phyloP scores from a whole-genome alignment of 2,113 vertebrate species.

The Bubo bubo region DNA sequence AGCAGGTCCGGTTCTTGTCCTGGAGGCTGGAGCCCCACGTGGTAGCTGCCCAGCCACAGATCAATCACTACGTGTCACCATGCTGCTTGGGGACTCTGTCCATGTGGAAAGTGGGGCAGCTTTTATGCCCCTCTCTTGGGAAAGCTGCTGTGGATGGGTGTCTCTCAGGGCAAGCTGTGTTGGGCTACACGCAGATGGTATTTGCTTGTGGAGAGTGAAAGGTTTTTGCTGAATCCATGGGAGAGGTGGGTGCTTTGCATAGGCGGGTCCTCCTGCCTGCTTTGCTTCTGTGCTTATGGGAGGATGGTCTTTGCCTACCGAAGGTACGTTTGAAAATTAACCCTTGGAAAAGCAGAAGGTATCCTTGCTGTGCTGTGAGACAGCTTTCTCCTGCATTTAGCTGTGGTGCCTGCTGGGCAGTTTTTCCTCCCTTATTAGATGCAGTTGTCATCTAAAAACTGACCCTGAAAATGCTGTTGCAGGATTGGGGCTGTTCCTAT shows the following conservation, averaged over 20 bases:
- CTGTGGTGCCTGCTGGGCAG: not conserved
- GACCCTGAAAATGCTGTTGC: not conserved
- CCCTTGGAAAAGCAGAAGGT: not conserved
- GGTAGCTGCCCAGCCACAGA: not conserved
- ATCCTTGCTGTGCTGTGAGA: not conserved
- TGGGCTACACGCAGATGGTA: not conserved
- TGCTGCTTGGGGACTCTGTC: not conserved
- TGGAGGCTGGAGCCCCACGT: accelerated
- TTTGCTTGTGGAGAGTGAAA: not conserved
- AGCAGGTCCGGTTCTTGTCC: not conserved
- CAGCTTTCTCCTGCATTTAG: accelerated
- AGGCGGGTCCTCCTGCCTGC: not conserved
- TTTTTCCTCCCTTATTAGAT: not conserved
- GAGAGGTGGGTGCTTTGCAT: not conserved
- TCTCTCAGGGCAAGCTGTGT: not conserved
- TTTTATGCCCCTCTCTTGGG: not conserved
- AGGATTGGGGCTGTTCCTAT: not conserved
- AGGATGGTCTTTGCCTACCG: not conserved
- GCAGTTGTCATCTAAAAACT: not conserved
- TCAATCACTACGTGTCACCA: accelerated
- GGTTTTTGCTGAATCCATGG: not conserved
- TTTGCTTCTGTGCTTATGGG: not conserved
- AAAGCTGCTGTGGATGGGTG: not conserved
- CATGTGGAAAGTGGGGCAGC: not conserved
- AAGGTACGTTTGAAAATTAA: not conserved